Evolutionary conservation across 2,113 vertebrate species (phyloP), one percentile per base, ranked within the genome.

Genomic region (Pyxicephalus adspersus): DNA sequence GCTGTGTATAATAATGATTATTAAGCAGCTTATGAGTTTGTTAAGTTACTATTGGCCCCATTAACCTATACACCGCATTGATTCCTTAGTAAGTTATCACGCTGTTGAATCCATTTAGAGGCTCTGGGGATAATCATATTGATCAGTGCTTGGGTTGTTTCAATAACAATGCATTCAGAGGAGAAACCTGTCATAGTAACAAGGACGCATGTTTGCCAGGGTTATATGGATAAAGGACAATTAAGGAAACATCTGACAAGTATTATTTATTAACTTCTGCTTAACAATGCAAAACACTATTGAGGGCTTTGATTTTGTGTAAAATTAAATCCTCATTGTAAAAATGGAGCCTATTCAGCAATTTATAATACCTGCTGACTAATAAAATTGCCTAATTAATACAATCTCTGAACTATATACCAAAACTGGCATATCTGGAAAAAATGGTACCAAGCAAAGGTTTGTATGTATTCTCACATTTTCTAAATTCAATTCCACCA

Each of bases 1-100:
- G 72, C 57, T 70, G 84, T 88, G 83, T 86, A 76, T 83, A 86
- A 84, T 73, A 74, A 86, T 64, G 83, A 66, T 82, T 88, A 83
- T 85, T 85, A 86, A 88, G 70, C 50, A 81, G 74, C 72, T 87
- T 85, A 84, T 0, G 7, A 70, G 83, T 86, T 83, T 72, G 83
- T 79, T 68, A 67, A 58, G 19, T 80, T 76, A 83, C 81, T 80
- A 86, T 84, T 83, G 77, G 63, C 65, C 79, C 83, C 84, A 70
- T 85, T 86, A 86, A 87, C 87, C 75, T 86, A 0, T 81, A 77
- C 31, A 84, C 78, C 81, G 55, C 77, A 79, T 80, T 85, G 85
- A 85, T 77, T 85, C 75, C 34, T 28, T 67, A 54, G 80, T 84
- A 84, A 86, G 80, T 63, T 85, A 83, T 84, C 86, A 79, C 85